Percentiles rank a stretch among this genome's conserved stretches.
phyloP scores from a whole-genome alignment of 2,797 vertebrate species.

The Chelmon rostratus region DNA sequence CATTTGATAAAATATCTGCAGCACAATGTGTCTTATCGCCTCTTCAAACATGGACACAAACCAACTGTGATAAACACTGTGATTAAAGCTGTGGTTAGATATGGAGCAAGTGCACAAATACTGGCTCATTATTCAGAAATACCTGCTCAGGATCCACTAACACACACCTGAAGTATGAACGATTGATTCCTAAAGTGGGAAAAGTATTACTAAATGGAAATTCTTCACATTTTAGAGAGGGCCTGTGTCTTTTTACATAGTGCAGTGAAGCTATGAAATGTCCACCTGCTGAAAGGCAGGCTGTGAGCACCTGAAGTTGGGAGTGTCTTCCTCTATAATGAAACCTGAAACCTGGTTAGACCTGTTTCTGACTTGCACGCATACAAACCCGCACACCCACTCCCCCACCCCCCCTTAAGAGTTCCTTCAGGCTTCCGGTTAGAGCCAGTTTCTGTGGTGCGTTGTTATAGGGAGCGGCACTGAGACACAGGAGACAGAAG shows the following conservation, averaged over 20 bases:
- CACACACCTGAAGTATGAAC: neutral
- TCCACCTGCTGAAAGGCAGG: constrained; percentile 60
- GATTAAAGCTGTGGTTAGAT: constrained; percentile 55
- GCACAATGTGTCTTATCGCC: constrained; percentile 58
- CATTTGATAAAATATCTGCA: constrained; percentile 59
- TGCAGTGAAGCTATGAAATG: neutral
- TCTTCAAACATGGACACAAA: constrained; percentile 61
- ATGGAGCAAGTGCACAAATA: constrained; percentile 45
- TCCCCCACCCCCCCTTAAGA: neutral
- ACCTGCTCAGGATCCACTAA: neutral
- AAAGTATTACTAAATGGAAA: neutral
- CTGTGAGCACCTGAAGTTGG: constrained; percentile 42
- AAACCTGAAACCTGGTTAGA: constrained; percentile 80
- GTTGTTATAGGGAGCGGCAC: constrained; percentile 67
- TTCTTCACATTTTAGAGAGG: constrained; percentile 19
- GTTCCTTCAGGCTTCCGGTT: constrained; percentile 63
- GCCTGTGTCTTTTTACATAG: neutral
- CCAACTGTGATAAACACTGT: constrained; percentile 58
- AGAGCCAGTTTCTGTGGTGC: constrained; percentile 77
- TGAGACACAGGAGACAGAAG: constrained; percentile 51
- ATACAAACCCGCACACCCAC: constrained; percentile 29
- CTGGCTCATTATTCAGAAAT: constrained; percentile 16
- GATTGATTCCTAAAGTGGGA: neutral
- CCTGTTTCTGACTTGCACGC: constrained; percentile 76
- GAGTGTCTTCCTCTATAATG: constrained; percentile 63